Evolutionary conservation across 2,888 invertebrate species (phyloP).

Genomic region (Macropis europaea): DNA sequence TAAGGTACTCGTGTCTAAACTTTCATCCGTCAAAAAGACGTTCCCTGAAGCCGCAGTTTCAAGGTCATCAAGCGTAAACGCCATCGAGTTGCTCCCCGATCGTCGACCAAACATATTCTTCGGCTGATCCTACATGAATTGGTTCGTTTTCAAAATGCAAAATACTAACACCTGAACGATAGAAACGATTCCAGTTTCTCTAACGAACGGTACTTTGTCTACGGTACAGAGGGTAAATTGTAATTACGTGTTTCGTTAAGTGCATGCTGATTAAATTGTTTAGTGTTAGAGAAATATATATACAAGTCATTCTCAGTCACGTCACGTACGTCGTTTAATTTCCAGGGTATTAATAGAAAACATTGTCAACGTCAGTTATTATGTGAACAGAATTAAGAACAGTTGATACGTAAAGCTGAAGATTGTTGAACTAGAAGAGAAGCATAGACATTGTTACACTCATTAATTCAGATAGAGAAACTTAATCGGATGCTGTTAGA

Average conservation of each 20-base stretch:
- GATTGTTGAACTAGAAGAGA: constrained; percentile 35
- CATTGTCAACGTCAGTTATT: constrained; percentile 23
- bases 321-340: constrained; percentile 1
- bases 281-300: constrained; percentile 5
- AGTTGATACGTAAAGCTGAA: constrained; percentile 20
- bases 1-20: constrained; percentile 58
- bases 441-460: constrained; percentile 34
- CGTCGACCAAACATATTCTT: constrained; percentile 58
- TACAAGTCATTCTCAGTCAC: constrained; percentile 2
- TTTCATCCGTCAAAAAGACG: constrained; percentile 51
- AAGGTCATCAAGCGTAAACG: constrained; percentile 58
- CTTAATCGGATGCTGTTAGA: constrained; percentile 24
- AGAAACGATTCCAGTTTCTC: background rate
- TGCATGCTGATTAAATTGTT: constrained; percentile 47
- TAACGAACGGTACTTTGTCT: background rate
- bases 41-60: constrained; percentile 60
- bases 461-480: constrained; percentile 17
- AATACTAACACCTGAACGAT: constrained; percentile 7
- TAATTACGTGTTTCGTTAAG: constrained; percentile 26
- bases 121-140: constrained; percentile 58
- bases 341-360: background rate
- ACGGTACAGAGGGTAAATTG: background rate
- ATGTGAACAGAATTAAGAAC: constrained; percentile 18
- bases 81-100: constrained; percentile 56
- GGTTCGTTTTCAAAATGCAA: constrained; percentile 19